Evolutionary conservation across 1,140 invertebrate genomes (phyloP), one percentile per base, ranked within the genome.

Genomic region (Drosophila kohkoa): DNA sequence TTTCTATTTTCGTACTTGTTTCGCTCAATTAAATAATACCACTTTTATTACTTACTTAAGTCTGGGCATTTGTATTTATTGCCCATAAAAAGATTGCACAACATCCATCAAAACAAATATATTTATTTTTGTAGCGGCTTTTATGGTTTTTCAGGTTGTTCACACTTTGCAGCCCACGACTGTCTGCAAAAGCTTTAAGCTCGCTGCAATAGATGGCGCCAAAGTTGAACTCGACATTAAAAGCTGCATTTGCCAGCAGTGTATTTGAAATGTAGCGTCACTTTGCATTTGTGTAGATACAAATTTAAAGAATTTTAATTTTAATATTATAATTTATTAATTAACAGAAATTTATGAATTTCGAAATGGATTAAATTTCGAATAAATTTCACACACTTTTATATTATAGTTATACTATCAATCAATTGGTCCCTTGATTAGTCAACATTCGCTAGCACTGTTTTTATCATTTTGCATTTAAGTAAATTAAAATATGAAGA

Each of bases 161-260:
- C 67, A 25, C 49, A 70, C 15, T 63, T 5, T 52, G 54, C 15
- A 3, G 2, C 5, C 38, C 59, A 25, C 67, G 11, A 70, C 58
- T 70, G 67, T 70, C 7, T 1, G 1, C 20, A 55, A 35, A 70
- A 70, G 67, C 67, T 63, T 52, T 54, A 63, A 64, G 67, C 67
- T 70, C 16, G 16, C 5, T 1, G 0, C 28, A 13, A 30, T 25
- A n/a, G 30, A 15, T 59, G 43, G 30, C 65, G 45, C 5, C 35
- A 15, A 60, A 43, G 11, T n/a, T 20, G 10, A 57, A 5, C 3
- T 7, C 32, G 3, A 4, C 54, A 32, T 32, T 38, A 35, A 35
- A 55, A 52, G 3, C 10, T 30, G 25, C 11, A n/a, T 5, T 25
- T 4, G 1, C 20, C 49, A 52, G 49, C 49, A 52, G 11, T 30